phyloP scores from a whole-genome alignment of 1,140 invertebrate species.

The Paraescarpia echinospica region DNA sequence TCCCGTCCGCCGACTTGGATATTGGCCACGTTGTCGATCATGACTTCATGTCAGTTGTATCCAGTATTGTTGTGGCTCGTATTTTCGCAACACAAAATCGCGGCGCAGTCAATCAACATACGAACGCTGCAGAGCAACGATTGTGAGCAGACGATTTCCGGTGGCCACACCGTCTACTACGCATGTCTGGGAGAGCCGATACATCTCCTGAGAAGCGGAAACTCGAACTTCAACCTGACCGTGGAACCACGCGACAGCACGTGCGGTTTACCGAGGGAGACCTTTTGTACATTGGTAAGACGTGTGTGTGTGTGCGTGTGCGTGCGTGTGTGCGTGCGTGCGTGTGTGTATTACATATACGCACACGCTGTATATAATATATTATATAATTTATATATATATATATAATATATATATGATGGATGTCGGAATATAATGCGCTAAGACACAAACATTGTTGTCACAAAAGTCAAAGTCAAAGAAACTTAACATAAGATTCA shows the following conservation, averaged over 20 bases:
- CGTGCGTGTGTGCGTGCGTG: too few species aligned
- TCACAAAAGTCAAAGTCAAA: too few species aligned
- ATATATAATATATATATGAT: too few species aligned
- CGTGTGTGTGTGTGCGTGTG: too few species aligned
- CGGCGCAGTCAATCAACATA: neutral
- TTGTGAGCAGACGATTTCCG: conserved; percentile 3
- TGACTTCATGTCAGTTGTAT: neutral
- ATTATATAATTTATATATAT: too few species aligned
- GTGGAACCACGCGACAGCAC: neutral
- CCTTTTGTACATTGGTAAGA: conserved; percentile 13
- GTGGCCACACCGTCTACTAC: neutral
- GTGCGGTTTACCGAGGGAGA: neutral
- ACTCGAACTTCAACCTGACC: neutral
- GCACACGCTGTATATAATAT: too few species aligned
- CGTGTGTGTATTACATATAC: too few species aligned
- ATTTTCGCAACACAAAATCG: neutral
- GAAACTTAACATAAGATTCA: neutral
- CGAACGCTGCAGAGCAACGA: neutral
- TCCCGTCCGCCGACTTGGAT: neutral
- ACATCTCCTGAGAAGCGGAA: neutral
- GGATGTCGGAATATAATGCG: too few species aligned
- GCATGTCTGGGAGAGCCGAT: neutral
- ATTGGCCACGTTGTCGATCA: neutral
- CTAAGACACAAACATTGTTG: too few species aligned
- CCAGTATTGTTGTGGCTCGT: neutral